Percentiles rank a stretch among this genome's conserved stretches.
These are phyloP conservation scores for Scomber scombrus DNA, from an alignment of 2,113 vertebrate genomes.

Conservation along the genomic window DNA sequence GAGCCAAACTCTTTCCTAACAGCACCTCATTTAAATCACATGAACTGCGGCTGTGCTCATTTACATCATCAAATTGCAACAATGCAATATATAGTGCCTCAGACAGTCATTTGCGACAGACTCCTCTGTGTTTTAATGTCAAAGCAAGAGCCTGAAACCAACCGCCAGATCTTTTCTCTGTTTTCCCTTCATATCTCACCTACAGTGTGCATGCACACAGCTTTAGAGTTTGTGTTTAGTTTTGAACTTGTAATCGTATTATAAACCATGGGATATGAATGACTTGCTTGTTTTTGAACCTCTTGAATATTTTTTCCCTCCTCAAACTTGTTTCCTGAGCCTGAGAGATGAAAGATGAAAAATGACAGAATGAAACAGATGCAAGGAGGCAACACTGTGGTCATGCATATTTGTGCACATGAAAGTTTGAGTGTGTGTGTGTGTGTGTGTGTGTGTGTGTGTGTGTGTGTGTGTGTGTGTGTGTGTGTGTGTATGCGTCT, in stretches of 20 bases:
- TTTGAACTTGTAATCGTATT: conserved; percentile 35
- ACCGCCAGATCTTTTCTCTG: neutral
- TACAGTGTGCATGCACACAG: neutral
- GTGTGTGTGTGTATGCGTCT: conserved; percentile 24
- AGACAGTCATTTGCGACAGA: neutral
- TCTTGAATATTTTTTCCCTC: neutral
- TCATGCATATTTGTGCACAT: conserved; percentile 32
- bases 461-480: conserved; percentile 26
- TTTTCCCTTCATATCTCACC: conserved; percentile 16
- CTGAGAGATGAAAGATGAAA: conserved; percentile 43
- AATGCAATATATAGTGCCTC: no score
- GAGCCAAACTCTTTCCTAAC: no score
- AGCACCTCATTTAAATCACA: no score
- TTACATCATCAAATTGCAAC: neutral
- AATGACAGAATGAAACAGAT: conserved; percentile 36
- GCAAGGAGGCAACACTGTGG: conserved; percentile 9
- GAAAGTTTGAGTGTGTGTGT: conserved; percentile 2
- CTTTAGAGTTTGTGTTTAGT: conserved; percentile 1
- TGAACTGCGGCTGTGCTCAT: neutral
- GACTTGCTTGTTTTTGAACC: conserved; percentile 38
- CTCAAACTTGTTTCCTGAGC: conserved; percentile 31
- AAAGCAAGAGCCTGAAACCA: conserved; percentile 14
- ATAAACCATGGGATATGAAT: conserved; percentile 6
- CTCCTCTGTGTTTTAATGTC: neutral
- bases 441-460: conserved; percentile 17